Evolutionary conservation across 2,113 vertebrate species (phyloP).

Genomic region (Callospermophilus lateralis): DNA sequence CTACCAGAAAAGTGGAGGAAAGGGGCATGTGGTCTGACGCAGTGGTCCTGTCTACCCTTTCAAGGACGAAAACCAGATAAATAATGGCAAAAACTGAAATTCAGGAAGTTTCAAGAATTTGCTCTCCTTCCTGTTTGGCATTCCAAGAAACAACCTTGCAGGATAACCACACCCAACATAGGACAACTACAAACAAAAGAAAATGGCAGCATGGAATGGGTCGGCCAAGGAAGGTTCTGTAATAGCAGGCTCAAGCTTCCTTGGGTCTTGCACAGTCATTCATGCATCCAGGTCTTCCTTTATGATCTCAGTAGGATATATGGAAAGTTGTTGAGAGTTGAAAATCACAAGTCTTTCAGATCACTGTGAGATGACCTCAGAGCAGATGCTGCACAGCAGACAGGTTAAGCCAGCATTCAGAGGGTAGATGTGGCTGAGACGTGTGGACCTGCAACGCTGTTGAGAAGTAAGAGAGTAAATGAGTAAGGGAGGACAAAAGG

Average conservation of each 20-base stretch:
- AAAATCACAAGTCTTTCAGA: not conserved
- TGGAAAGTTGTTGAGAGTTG: not conserved
- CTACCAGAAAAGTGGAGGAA: not conserved
- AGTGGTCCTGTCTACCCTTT: not conserved
- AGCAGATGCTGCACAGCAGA: not conserved
- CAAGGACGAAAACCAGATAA: not conserved
- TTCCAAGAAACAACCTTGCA: not conserved
- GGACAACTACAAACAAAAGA: not conserved
- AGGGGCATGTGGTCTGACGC: not conserved
- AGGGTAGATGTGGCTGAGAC: not conserved
- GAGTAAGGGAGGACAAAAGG: not conserved
- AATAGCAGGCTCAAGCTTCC: not conserved
- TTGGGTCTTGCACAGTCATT: not conserved
- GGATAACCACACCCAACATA: not conserved
- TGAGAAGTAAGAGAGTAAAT: constrained; percentile 48
- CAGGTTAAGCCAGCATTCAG: not conserved
- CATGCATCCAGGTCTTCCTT: constrained; percentile 5
- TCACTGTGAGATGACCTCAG: not conserved
- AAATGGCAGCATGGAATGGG: not conserved
- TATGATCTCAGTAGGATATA: not conserved
- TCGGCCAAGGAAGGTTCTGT: not conserved
- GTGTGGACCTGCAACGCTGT: constrained; percentile 1
- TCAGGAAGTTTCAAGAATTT: not conserved
- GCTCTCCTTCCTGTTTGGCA: not conserved
- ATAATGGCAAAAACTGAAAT: not conserved